A percentile compares a stretch with the other conserved stretches of the same genome.
Evolutionary conservation across 2,888 invertebrate genomes (phyloP).

Genomic region (Drosophila paramelanica): DNA sequence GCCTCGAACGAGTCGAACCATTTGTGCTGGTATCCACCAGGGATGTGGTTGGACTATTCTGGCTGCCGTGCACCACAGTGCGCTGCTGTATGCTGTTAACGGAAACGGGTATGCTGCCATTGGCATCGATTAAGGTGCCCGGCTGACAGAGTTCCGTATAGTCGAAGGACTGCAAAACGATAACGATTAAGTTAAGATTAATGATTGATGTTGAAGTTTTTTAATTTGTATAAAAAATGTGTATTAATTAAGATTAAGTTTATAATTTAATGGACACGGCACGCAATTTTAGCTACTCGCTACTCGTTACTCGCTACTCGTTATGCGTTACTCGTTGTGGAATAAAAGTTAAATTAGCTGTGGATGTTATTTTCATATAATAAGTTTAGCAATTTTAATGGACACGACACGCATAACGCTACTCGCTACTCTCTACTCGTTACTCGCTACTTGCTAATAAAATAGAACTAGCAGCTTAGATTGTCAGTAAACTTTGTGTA

Average conservation of each 20-base stretch:
- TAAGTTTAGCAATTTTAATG: slow-evolving; percentile 18
- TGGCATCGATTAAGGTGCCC: slow-evolving; percentile 86
- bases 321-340: neutral
- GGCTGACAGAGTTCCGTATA: slow-evolving; percentile 94
- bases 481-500: neutral
- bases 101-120: slow-evolving; percentile 86
- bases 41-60: slow-evolving; percentile 85
- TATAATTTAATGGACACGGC: slow-evolving; percentile 47
- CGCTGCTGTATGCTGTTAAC: slow-evolving; percentile 86
- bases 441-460: neutral
- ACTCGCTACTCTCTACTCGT: slow-evolving; percentile 15
- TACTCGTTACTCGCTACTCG: slow-evolving; percentile 21
- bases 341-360: neutral
- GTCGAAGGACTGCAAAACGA: slow-evolving; percentile 91
- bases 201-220: neutral
- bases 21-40: slow-evolving; percentile 87
- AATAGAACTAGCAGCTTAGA: slow-evolving; percentile 1
- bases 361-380: neutral
- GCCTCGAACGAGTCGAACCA: slow-evolving; percentile 90
- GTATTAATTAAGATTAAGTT: neutral
- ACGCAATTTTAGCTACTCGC: slow-evolving; percentile 29
- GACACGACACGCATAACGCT: slow-evolving; percentile 54
- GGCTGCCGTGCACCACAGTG: slow-evolving; percentile 85
- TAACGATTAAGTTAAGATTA: neutral
- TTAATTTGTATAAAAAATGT: neutral